A percentile compares a stretch with the other conserved stretches of the same genome.
phyloP scores from a whole-genome alignment of 2,888 invertebrate species.

The Drosophila setosimentum region DNA sequence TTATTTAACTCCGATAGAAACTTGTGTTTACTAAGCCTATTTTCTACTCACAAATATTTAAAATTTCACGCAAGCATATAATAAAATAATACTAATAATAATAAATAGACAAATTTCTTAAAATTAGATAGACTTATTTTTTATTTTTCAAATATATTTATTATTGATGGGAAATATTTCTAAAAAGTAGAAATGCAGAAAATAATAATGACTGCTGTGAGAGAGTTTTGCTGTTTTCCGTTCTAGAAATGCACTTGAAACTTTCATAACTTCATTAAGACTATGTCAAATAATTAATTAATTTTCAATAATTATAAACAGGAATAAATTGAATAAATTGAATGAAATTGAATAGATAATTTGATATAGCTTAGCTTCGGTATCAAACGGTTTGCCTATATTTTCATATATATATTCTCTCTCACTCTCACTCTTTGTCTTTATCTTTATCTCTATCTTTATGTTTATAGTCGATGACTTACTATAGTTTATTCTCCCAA shows the following conservation, averaged over 20 bases:
- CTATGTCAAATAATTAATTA: neutral
- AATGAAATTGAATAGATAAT: too few species aligned
- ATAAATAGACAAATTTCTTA: too few species aligned
- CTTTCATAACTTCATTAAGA: neutral
- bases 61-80: neutral
- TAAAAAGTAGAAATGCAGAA: neutral
- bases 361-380: too few species aligned
- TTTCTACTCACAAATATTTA: rapidly evolving
- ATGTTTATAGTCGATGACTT: constrained; percentile 44
- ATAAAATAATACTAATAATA: too few species aligned
- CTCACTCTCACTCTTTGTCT: rapidly evolving
- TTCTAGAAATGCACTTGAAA: neutral
- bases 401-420: neutral
- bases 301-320: too few species aligned
- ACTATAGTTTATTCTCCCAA: constrained; percentile 88
- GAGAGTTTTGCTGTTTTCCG: neutral
- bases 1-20: too few species aligned
- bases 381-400: neutral
- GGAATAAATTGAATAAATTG: too few species aligned
- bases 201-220: neutral
- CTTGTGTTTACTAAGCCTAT: neutral
- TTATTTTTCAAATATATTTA: neutral
- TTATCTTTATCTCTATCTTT: rapidly evolving
- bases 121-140: neutral
- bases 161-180: neutral